These are phyloP conservation scores for Ciconia boyciana DNA, from an alignment of 2,113 vertebrate species.

Conservation along the genomic window DNA sequence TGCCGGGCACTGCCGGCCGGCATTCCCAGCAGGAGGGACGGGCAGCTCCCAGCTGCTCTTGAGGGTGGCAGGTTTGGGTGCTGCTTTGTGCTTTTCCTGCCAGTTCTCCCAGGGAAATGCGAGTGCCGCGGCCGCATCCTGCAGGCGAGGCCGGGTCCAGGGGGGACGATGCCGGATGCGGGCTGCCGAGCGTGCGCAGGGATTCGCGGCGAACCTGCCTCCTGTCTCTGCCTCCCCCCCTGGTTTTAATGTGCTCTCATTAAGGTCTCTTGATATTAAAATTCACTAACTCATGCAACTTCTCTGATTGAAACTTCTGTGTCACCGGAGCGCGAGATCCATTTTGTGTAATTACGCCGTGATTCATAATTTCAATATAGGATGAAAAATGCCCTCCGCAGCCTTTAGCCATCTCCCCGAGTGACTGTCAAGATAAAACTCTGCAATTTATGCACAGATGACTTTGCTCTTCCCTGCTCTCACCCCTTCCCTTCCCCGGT, in stretches of 20 bases:
- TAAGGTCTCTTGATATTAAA: background rate
- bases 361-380: background rate
- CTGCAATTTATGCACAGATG: background rate
- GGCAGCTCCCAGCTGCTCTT: background rate
- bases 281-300: background rate
- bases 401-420: background rate
- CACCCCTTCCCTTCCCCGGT: background rate
- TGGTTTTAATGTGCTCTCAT: background rate
- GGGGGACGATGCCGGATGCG: background rate
- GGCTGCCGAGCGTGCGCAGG: no score
- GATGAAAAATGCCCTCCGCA: background rate
- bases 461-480: background rate
- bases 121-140: background rate
- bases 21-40: background rate
- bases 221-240: background rate
- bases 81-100: slow-evolving; percentile 43
- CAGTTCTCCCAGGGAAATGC: slow-evolving; percentile 8
- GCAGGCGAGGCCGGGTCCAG: background rate
- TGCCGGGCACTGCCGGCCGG: background rate
- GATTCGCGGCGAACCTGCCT: no score
- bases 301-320: background rate
- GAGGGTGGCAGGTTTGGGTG: background rate
- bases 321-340: background rate
- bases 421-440: background rate
- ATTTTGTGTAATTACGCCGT: background rate